These are phyloP conservation scores for Drosophila neocordata DNA, from an alignment of 1,140 invertebrate genomes.

Conservation along the genomic window DNA sequence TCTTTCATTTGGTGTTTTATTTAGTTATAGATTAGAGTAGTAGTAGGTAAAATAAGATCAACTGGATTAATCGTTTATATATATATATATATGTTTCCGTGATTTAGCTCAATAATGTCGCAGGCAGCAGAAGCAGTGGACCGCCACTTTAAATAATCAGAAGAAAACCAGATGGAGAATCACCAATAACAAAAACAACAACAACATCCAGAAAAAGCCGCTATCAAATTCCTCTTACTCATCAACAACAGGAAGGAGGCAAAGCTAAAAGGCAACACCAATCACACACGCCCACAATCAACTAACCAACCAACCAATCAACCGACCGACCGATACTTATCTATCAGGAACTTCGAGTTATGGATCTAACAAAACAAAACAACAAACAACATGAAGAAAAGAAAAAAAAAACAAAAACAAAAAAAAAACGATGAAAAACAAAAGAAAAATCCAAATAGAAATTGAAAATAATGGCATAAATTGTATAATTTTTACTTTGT, in stretches of 20 bases:
- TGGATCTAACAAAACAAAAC: constrained; percentile 43
- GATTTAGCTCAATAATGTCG: constrained; percentile 73
- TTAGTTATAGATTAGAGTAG: no score
- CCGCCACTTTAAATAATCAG: constrained; percentile 57
- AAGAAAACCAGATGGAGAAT: constrained; percentile 25
- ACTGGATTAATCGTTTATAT: no score
- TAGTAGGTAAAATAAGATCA: no score
- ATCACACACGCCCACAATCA: constrained; percentile 43
- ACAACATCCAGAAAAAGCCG: constrained; percentile 38
- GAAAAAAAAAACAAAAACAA: neutral
- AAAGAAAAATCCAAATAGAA: neutral
- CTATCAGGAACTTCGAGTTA: constrained; percentile 71
- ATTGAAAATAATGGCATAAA: constrained; percentile 51
- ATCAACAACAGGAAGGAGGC: constrained; percentile 23
- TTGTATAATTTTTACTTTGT: constrained; percentile 79
- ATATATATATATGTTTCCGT: constrained; percentile 4
- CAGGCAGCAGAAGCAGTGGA: constrained; percentile 40
- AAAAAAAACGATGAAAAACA: neutral
- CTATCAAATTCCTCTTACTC: constrained; percentile 53
- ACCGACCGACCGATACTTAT: constrained; percentile 62
- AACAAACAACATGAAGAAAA: neutral
- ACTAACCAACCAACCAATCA: constrained; percentile 28
- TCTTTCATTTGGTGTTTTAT: no score
- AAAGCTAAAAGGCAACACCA: constrained; percentile 49
- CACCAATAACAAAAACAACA: constrained; percentile 5